Base-by-base conservation (phyloP, 2,113 vertebrate genomes). In the Calonectris borealis region DNA sequence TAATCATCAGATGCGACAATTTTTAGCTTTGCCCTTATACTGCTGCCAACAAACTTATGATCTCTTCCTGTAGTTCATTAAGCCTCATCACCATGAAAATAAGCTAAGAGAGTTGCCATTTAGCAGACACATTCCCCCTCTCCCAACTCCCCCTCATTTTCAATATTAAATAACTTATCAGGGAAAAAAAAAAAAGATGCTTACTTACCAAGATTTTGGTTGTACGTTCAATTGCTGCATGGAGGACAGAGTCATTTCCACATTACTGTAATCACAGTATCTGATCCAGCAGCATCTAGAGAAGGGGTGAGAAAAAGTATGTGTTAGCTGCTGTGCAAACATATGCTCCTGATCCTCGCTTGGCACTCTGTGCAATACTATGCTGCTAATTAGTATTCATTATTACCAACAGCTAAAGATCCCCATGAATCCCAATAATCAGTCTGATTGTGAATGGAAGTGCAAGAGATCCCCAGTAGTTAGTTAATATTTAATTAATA, bases 21-120 rank as follows among this genome's bases (percentile, higher is more conserved):
- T 93, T 94, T 91, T 89, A 90, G 88, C 88, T 85, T 76, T 91
- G 49, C 54, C 91, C 78, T 96, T 79, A 72, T 69, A 60, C 83
- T 61, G 54, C 88, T 91, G 86, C 94, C 95, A 95, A 85, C 52
- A 85, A 87, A 94, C 93, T 91, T 57, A 85, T 5, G 6, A 16
- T 94, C 42, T 73, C 62, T 89, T 83, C 82, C 91, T 90, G 81
- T 54, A 89, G 49, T 51, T 95, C 81, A 38, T 94, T 87, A 95
- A 85, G 62, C 64, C 78, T 89, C 86, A 83, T 86, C 64, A 54
- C 78, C 49, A 13, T 51, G 82, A 92, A 89, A 86, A 72, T 6
- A 93, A 93, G 49, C 66, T 42, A 57, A 49, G 65, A 84, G 60
- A 87, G 58, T 25, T 95, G 69, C 60, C 84, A 79, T 87, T 95